phyloP scores from a whole-genome alignment of 2,888 invertebrate species.

The Leptothorax acervorum region DNA sequence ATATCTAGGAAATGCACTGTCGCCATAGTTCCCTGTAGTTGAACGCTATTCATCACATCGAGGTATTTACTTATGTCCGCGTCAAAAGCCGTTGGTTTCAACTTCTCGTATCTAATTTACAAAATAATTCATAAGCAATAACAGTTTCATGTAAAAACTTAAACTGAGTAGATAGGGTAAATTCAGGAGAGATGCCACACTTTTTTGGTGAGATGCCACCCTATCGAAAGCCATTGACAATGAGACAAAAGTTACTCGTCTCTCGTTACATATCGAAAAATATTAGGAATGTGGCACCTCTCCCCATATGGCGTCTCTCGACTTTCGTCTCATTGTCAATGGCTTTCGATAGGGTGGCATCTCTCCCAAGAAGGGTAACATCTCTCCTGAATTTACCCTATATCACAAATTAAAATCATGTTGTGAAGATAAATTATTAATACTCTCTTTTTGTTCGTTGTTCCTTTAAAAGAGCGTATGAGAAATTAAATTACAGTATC shows the following conservation, averaged over 20 bases:
- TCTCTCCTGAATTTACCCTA: neutral
- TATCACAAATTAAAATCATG: neutral
- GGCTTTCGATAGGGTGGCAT: too few relatives aligned
- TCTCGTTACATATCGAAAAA: too few relatives aligned
- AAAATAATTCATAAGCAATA: conserved; percentile 6
- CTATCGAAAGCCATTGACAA: too few relatives aligned
- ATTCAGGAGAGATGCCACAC: too few relatives aligned
- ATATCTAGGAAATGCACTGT: conserved; percentile 93
- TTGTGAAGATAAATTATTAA: neutral
- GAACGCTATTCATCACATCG: conserved; percentile 92
- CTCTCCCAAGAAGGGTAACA: too few relatives aligned
- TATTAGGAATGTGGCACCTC: too few relatives aligned
- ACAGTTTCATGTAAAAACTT: neutral
- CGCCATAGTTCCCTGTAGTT: conserved; percentile 92
- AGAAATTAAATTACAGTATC: neutral
- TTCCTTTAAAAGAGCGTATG: neutral
- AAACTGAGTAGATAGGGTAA: neutral
- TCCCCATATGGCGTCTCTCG: too few relatives aligned
- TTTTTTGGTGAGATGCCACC: too few relatives aligned
- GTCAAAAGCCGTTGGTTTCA: conserved; percentile 92
- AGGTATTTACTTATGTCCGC: conserved; percentile 92
- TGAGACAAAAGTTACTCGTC: too few relatives aligned
- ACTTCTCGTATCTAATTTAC: conserved; percentile 86
- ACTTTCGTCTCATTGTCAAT: too few relatives aligned
- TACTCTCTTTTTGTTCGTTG: neutral